Evolutionary conservation across 2,113 vertebrate genomes (phyloP).

Genomic region (Lichenostomus cassidix): DNA sequence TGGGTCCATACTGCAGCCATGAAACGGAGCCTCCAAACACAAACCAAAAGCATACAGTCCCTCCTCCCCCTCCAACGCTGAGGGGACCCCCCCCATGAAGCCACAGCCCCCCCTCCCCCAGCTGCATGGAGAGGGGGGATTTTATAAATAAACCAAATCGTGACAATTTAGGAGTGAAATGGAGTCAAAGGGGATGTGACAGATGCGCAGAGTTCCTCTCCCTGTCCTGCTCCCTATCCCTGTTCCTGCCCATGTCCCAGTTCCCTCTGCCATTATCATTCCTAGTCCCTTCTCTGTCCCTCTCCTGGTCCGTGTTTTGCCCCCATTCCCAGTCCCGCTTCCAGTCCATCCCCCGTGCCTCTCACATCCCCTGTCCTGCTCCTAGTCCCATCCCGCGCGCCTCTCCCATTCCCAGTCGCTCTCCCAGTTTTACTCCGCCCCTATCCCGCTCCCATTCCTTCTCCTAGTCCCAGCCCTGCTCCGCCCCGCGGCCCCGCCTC

Average conservation of each 20-base stretch:
- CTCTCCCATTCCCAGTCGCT: too few species aligned
- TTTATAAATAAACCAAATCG: not conserved
- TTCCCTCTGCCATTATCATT: too few species aligned
- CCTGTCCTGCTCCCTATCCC: not conserved
- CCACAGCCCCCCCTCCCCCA: not conserved
- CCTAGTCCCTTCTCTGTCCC: not conserved
- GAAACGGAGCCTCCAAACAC: not conserved
- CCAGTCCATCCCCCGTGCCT: too few species aligned
- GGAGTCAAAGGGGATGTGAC: not conserved
- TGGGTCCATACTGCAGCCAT: accelerated
- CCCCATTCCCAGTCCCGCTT: too few species aligned
- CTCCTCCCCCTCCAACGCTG: too few species aligned
- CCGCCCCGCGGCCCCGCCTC: not conserved
- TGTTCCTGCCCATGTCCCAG: not conserved
- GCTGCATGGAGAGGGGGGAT: not conserved
- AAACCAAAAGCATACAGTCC: not conserved
- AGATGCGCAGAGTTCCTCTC: accelerated
- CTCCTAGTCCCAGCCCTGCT: too few species aligned
- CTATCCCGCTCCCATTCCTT: too few species aligned
- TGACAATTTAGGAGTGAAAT: not conserved
- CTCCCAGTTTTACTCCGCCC: too few species aligned
- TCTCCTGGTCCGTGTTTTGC: too few species aligned
- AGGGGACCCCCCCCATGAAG: not conserved
- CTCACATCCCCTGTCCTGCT: not conserved
- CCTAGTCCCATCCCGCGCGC: not conserved